Evolutionary conservation across 2,888 invertebrate species (phyloP).

Genomic region (Eutolmus rufibarbis): DNA sequence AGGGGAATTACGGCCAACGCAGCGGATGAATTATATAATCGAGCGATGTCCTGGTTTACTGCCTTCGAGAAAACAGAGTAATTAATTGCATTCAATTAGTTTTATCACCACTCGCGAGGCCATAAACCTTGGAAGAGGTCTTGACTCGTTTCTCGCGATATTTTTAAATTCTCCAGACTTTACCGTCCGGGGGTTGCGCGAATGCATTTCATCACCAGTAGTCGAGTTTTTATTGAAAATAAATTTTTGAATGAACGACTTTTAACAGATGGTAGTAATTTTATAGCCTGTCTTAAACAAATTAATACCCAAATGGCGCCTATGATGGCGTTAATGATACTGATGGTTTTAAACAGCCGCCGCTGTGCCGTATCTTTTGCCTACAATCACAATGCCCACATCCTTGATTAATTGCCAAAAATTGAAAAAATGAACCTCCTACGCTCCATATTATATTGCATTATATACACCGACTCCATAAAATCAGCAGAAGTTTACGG

Average conservation of each 20-base stretch:
- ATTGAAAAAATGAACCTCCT: not conserved
- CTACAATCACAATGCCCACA: not conserved
- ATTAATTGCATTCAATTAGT: not conserved
- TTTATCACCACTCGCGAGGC: not conserved
- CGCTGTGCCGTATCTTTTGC: not conserved
- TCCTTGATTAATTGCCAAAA: not conserved
- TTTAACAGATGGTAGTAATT: not conserved
- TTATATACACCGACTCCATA: not conserved
- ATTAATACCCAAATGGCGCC: not conserved
- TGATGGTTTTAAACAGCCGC: not conserved
- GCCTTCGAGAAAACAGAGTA: not conserved
- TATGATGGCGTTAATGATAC: not conserved
- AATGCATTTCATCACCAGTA: not conserved
- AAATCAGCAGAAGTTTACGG: not conserved
- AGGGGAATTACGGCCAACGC: not conserved
- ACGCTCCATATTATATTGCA: not conserved
- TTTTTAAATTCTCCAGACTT: not conserved
- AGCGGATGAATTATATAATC: not conserved
- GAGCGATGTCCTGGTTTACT: not conserved
- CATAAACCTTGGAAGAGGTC: not conserved
- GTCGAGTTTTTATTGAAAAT: not conserved
- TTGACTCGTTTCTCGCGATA: not conserved
- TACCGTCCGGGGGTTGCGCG: not conserved
- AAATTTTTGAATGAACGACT: not conserved
- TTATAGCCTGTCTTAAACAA: not conserved